Conservation (phyloP, 2,888 invertebrate species). For the Tenthredo distinguenda region DNA sequence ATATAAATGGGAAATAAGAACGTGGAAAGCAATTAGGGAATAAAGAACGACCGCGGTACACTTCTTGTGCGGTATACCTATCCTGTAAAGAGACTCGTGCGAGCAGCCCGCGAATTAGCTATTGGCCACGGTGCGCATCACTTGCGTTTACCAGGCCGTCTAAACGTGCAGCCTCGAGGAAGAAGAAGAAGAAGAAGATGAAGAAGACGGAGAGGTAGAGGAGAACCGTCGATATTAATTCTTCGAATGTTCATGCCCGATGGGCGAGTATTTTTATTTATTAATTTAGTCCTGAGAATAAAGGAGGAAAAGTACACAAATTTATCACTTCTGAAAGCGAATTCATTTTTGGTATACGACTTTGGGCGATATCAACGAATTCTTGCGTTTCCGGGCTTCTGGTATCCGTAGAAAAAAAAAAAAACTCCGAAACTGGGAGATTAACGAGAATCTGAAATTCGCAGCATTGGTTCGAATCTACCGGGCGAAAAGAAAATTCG, state of each 20-base stretch:
- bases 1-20: not conserved
- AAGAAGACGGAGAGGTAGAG: not conserved
- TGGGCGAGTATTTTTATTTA: not conserved
- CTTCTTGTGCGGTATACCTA: constrained; percentile 61
- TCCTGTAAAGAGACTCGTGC: constrained; percentile 55
- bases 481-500: too few species aligned
- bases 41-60: not conserved
- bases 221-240: not conserved
- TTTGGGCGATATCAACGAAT: too few species aligned
- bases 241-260: not conserved
- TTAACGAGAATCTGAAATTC: too few species aligned
- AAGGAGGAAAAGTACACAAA: not conserved
- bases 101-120: constrained; percentile 67
- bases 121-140: constrained; percentile 65
- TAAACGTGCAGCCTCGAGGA: constrained; percentile 29
- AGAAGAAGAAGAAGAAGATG: constrained; percentile 5
- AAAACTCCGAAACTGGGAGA: too few species aligned
- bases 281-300: not conserved
- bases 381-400: too few species aligned
- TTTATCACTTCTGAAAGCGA: not conserved
- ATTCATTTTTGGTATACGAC: too few species aligned
- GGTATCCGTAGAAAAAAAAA: too few species aligned
- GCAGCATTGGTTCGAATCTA: too few species aligned
- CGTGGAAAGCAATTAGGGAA: constrained; percentile 27
- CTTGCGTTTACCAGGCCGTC: constrained; percentile 37